Conservation (phyloP, 2,797 vertebrate genomes). For the Caiman crocodilus region DNA sequence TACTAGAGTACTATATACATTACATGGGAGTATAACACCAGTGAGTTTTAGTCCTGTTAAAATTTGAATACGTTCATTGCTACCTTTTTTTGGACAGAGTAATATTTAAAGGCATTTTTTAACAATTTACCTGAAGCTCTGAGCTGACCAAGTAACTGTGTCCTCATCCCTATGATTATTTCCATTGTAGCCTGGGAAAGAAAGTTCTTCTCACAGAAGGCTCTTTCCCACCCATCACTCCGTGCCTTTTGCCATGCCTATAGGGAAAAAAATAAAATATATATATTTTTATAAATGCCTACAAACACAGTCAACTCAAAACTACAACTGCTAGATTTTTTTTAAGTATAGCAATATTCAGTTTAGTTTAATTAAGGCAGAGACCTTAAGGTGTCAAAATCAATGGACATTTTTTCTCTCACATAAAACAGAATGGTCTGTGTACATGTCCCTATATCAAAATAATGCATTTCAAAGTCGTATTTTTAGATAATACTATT, state of each 20-base stretch:
- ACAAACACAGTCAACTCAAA: neutral
- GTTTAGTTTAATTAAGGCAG: accelerated
- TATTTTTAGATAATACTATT: neutral
- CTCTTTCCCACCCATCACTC: constrained; percentile 92
- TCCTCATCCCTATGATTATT: constrained; percentile 94
- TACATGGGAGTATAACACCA: neutral
- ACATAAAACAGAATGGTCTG: neutral
- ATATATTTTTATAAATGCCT: neutral
- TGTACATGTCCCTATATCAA: neutral
- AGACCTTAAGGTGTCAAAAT: neutral
- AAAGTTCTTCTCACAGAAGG: constrained; percentile 96
- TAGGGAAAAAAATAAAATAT: constrained; percentile 27
- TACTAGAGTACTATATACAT: neutral
- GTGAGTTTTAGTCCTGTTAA: neutral
- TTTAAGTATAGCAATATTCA: neutral
- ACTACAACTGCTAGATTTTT: neutral
- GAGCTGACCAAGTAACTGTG: constrained; percentile 94
- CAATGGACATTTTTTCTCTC: neutral
- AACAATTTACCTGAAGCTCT: constrained; percentile 89
- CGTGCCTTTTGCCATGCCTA: constrained; percentile 96
- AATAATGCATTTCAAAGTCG: neutral
- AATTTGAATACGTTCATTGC: neutral
- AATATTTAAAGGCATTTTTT: neutral
- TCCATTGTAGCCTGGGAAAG: constrained; percentile 96
- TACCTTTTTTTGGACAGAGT: neutral